Base-by-base conservation (phyloP, 2,888 invertebrate genomes). In the Alsophila aescularia region DNA sequence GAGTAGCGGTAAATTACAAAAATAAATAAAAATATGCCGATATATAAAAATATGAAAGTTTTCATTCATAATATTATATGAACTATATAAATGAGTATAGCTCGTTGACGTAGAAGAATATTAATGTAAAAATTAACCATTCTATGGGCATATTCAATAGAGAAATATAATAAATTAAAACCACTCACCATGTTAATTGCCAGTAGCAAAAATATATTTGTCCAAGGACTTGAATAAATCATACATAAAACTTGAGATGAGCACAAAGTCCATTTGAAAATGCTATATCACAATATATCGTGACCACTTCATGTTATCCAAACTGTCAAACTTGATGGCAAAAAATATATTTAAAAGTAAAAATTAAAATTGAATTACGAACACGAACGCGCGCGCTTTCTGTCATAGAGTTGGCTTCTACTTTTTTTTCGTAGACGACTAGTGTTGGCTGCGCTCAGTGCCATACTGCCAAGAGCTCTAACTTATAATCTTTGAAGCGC, bases 201-300 rank as follows among this genome's bases (percentile, higher is more conserved):
- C 81, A 89, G 82, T 62, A 90, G 89, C 89, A 90, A 89, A 88
- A 87, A 77, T 84, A 89, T 79, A 78, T 83, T 84, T 84, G 78
- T 89, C 90, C 90, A 85, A 85, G 80, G 81, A 85, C 78, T 90
- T 90, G 85, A 88, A 91, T 90, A 90, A 91, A 90, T 90, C 90
- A 91, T 91, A 90, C 90, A 91, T 91, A 88, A 85, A 91, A 85
- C 73, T 85, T 86, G 75, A 82, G 81, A 75, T 79, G 77, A 79
- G 69, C 86, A 83, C 88, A 81, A 71, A 81, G 84, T 85, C 83
- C 87, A 81, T 87, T 87, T 82, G 85, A 85, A 79, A 81, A 77
- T 62, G 52, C 69, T 76, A 78, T 66, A 69, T 67, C 81, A 82
- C 72, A 65, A 65, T 68, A 69, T 60, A 79, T 75, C 70, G 69